Evolutionary conservation across 2,888 invertebrate species (phyloP), one percentile per base, ranked within the genome.

Genomic region (Petrolisthes manimaculis): DNA sequence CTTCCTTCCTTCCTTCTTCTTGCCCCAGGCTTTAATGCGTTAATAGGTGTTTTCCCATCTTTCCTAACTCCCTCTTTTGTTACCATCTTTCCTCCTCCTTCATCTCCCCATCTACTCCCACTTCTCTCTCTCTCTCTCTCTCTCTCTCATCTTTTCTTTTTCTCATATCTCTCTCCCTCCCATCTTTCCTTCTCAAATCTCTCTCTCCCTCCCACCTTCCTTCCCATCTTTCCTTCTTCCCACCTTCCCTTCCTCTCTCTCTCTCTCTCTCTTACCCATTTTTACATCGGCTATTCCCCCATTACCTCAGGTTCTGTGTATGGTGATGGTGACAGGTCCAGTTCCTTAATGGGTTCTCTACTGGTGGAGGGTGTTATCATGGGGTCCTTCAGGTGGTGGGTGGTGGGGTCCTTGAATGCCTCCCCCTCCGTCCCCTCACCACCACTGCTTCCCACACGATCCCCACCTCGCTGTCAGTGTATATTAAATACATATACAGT

Each of bases 331-430:
- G 83, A 53, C 6, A 24, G 69, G 21, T 71, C 79, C 6, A 79
- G 79, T 24, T 83, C 87, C 79, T 71, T 83, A 69, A 79, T 81
- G 56, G 87, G 87, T 24, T 87, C 87, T 9, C 67, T 71, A 74
- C 83, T 83, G 71, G 78, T 71, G n/a, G 87, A 81, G 54, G 82
- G 83, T 55, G 79, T n/a, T 53, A 86, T 18, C 75, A 86, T 18
- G 75, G 86, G 86, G 75, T 86, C 86, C 55, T 86, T 86, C 5
- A 61, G 82, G 67, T 82, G 86, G 71, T 87, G 79, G 56, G 86
- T 82, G 54, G 74, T 55, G 61, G 89, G 86, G 54, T 86, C 86
- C 82, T 89, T 86, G 80, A 89, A 89, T 24, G 89, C 89, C 55
- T 86, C 86, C 79, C 83, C 86, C 5, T 86, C 84, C 53, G 83